These are phyloP conservation scores for Geococcyx californianus DNA, from an alignment of 2,113 vertebrate species.

Conservation along the genomic window DNA sequence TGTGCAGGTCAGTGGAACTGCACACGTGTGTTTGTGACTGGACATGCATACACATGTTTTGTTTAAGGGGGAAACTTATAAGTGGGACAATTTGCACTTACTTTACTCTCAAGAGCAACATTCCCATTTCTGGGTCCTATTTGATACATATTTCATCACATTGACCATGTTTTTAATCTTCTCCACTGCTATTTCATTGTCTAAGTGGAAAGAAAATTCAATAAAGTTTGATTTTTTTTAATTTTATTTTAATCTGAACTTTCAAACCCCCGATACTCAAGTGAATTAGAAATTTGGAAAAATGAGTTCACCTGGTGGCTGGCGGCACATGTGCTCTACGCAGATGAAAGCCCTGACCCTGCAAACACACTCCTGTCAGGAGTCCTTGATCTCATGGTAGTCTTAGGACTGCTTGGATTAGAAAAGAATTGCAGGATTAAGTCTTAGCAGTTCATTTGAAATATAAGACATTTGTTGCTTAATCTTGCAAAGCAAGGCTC, in stretches of 20 bases:
- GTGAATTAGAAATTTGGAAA: background rate
- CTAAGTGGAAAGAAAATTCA: slow-evolving; percentile 34
- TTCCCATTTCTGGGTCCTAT: background rate
- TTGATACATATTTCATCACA: background rate
- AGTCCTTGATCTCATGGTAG: slow-evolving; percentile 44
- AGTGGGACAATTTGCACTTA: background rate
- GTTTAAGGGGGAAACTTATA: background rate
- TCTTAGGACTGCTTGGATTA: slow-evolving; percentile 18
- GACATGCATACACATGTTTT: background rate
- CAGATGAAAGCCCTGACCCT: slow-evolving; percentile 34
- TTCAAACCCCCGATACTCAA: background rate
- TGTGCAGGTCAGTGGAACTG: background rate
- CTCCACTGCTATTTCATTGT: background rate
- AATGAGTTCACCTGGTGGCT: slow-evolving; percentile 19
- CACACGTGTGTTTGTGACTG: background rate
- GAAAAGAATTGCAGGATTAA: slow-evolving; percentile 54
- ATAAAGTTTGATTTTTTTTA: background rate
- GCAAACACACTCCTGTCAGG: background rate
- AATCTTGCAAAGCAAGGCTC: slow-evolving; percentile 53
- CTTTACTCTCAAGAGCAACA: background rate
- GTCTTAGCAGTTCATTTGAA: slow-evolving; percentile 50
- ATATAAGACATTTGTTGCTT: slow-evolving; percentile 57
- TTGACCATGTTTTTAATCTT: background rate
- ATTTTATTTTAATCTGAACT: slow-evolving; percentile 41
- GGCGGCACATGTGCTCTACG: background rate